Evolutionary conservation across 2,797 vertebrate species (phyloP), one percentile per base, ranked within the genome.

Genomic region (Gymnothorax reevesii): DNA sequence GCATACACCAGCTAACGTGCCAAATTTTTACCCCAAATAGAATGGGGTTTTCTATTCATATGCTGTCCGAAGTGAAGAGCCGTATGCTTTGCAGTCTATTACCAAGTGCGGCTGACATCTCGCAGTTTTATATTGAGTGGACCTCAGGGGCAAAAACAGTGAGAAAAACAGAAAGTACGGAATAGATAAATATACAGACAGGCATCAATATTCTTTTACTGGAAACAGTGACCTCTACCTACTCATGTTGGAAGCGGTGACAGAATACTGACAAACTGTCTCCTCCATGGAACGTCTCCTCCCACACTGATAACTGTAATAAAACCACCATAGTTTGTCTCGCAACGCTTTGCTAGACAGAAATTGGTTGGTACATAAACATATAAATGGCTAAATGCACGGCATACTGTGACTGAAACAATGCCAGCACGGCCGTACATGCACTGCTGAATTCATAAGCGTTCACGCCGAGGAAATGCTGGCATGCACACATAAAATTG

Each of bases 181-280:
- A 20, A 64, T 89, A 89, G 87, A 91, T 91, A 92, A 91, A 90
- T 89, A 87, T 89, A 90, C 91, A 92, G 90, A 83, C 90, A 87
- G 83, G 89, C 94, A 95, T 95, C 95, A 94, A 95, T 95, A 93
- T 94, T 92, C 92, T 91, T 92, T 93, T 92, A 92, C 94, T 93
- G 91, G 93, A 89, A 85, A 88, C 88, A 22, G 88, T 94, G 94
- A 96, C 95, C 95, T 96, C 94, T 93, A 94, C 94, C 93, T 91
- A 90, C 93, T 93, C 92, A 89, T 89, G 92, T 91, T 93, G 94
- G 94, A 93, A 90, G 90, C 88, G 85, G 90, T 94, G 90, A 93
- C 91, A 85, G 91, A 88, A 91, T 92, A 89, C 92, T 91, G 93
- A 93, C 87, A 89, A 92, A 93, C 91, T 89, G 92, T 91, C 95